Evolutionary conservation across 1,140 invertebrate species (phyloP).

Genomic region (Saxidomus purpurata): DNA sequence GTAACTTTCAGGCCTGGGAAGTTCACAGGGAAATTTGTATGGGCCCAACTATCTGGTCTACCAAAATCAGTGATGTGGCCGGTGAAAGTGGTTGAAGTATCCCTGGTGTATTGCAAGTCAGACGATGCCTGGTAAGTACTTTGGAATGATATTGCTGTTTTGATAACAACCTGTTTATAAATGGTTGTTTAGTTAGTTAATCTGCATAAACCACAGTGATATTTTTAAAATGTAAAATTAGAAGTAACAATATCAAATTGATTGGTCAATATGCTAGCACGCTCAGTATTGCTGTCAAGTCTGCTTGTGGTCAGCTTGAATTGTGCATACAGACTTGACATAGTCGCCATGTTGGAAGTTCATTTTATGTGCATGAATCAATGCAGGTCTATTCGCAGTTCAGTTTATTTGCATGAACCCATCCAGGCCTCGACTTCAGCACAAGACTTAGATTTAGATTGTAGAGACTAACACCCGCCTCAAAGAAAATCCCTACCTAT

Average conservation of each 20-base stretch:
- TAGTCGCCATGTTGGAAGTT: background rate
- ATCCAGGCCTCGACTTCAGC: background rate
- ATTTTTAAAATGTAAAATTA: background rate
- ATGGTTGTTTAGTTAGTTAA: background rate
- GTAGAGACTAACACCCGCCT: background rate
- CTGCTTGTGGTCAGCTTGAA: background rate
- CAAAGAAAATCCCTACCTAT: background rate
- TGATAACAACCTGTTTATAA: background rate
- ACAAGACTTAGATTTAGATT: background rate
- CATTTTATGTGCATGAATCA: no score
- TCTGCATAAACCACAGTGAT: background rate
- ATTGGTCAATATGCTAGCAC: background rate
- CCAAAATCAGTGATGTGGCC: constrained; percentile 14
- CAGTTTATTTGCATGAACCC: background rate
- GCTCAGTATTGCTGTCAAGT: background rate
- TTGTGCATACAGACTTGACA: no score
- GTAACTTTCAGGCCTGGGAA: background rate
- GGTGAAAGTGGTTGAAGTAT: background rate
- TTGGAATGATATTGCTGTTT: constrained; percentile 3
- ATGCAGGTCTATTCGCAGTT: no score
- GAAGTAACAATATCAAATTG: background rate
- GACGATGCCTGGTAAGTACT: background rate
- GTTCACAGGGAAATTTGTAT: constrained; percentile 2
- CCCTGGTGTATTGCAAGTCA: background rate
- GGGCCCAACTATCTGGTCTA: background rate